Base-by-base conservation (phyloP, 1,140 invertebrate genomes). In the Marisa cornuarietis region DNA sequence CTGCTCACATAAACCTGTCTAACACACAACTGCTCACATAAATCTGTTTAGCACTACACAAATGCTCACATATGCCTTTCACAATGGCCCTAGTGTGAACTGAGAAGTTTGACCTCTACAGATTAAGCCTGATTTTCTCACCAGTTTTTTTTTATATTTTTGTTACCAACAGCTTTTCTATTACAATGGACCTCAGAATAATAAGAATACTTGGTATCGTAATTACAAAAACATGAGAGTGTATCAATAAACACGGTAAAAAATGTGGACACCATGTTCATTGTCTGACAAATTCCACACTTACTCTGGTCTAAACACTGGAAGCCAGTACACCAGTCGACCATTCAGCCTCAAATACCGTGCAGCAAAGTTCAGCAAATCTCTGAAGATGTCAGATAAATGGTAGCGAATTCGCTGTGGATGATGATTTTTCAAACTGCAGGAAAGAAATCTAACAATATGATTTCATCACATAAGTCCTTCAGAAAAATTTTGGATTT, bases 241-340 rank as follows among this genome's bases (percentile, higher is more conserved):
- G 18, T 13, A 42, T 13, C 42, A 31, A 51, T 26, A 73, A 18
- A 24, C 24, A 26, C 11, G 9, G 11, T 66, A 24, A 78, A 22
- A 42, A 42, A 42, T 42, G 31, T 42, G 31, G 31, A 42, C 26
- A 52, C 10, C 24, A 61, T 14, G 7, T 42, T 42, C 6, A 1
- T 42, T 42, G 31, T 42, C 6, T 42, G n/a, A n/a, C n/a, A n/a
- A 61, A 42, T 14, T 49, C 51, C 14, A 14, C 71, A 90, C 88
- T 85, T 85, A 91, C 90, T 89, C 83, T 52, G 85, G 84, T 84
- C 84, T 87, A 81, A 95, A 95, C 75, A 97, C 92, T 73, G 98
- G 98, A 87, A 97, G 94, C 97, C 97, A 99, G 91, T 95, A 97
- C 0, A 98, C 96, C 22, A 99, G 91, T 84, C 95, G 91, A 0